Evolutionary conservation across 2,888 invertebrate genomes (phyloP).

Genomic region (Lasioglossum calceatum): DNA sequence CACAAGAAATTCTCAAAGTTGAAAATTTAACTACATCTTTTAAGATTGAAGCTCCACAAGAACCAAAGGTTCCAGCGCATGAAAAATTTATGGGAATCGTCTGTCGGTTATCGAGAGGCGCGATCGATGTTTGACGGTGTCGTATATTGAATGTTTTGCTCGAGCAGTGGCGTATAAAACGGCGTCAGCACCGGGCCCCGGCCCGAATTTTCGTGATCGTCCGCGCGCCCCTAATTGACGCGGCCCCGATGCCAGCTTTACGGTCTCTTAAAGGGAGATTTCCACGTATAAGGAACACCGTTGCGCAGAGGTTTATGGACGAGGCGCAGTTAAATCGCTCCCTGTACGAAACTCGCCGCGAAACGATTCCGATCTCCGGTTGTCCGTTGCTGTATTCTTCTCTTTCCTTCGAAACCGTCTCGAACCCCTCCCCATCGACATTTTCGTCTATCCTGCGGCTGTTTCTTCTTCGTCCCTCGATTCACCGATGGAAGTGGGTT

Average conservation of each 20-base stretch:
- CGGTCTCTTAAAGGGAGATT: slow-evolving; percentile 52
- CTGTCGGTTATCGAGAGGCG: background rate
- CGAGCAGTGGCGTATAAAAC: background rate
- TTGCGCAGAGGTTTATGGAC: slow-evolving; percentile 54
- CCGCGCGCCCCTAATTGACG: slow-evolving; percentile 60
- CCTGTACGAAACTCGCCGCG: slow-evolving; percentile 33
- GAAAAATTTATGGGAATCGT: background rate
- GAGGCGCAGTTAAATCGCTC: slow-evolving; percentile 51
- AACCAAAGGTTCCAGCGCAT: background rate
- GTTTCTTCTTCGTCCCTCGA: background rate
- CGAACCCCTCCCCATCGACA: background rate
- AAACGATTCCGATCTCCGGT: slow-evolving; percentile 34
- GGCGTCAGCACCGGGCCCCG: background rate
- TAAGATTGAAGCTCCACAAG: background rate
- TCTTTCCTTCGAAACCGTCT: slow-evolving; percentile 16
- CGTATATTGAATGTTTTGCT: background rate
- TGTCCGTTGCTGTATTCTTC: slow-evolving; percentile 7
- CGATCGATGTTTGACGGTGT: background rate
- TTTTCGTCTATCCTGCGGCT: slow-evolving; percentile 32
- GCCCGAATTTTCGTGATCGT: slow-evolving; percentile 49
- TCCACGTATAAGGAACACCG: slow-evolving; percentile 34
- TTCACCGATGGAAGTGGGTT: slow-evolving; percentile 68
- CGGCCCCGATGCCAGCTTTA: slow-evolving; percentile 59
- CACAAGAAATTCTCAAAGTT: background rate
- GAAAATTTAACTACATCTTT: background rate